A percentile compares a stretch with the other conserved stretches of the same genome.
These are phyloP conservation scores for Danio aesculapii DNA, from an alignment of 2,797 vertebrate genomes.

Conservation along the genomic window DNA sequence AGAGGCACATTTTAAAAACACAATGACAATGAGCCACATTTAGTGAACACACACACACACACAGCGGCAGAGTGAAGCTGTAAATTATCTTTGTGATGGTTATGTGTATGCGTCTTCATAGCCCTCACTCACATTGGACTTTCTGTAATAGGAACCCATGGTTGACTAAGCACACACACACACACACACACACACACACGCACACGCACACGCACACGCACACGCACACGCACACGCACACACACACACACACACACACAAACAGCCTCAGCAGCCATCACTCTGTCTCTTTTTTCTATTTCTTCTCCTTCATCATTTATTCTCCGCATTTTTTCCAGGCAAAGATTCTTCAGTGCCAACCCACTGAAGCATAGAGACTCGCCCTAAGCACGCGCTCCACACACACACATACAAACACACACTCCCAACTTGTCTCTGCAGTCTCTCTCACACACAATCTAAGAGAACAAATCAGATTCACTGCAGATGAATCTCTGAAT, in stretches of 20 bases:
- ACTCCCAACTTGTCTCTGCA: slow-evolving; percentile 28
- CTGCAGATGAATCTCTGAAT: background rate
- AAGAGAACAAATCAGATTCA: slow-evolving; percentile 31
- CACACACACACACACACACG: slow-evolving; percentile 10
- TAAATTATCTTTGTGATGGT: slow-evolving; percentile 6
- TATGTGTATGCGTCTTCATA: background rate
- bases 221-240: no score
- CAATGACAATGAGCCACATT: slow-evolving; percentile 19
- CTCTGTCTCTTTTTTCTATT: slow-evolving; percentile 25
- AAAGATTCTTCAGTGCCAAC: slow-evolving; percentile 43
- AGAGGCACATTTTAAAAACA: background rate
- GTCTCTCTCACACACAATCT: slow-evolving; percentile 14
- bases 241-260: no score
- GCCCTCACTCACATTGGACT: slow-evolving; percentile 15
- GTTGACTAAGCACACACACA: slow-evolving; percentile 29
- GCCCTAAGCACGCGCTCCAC: slow-evolving; percentile 31
- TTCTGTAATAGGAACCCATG: slow-evolving; percentile 36
- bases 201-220: no score
- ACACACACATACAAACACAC: slow-evolving; percentile 2
- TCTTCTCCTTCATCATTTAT: slow-evolving; percentile 44
- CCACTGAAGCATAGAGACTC: slow-evolving; percentile 44
- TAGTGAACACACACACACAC: background rate
- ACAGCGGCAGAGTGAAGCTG: background rate
- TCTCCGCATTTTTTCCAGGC: slow-evolving; percentile 42
- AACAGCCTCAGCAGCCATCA: slow-evolving; percentile 43